Evolutionary conservation across 2,797 vertebrate species (phyloP).

Genomic region (Leontopithecus rosalia): DNA sequence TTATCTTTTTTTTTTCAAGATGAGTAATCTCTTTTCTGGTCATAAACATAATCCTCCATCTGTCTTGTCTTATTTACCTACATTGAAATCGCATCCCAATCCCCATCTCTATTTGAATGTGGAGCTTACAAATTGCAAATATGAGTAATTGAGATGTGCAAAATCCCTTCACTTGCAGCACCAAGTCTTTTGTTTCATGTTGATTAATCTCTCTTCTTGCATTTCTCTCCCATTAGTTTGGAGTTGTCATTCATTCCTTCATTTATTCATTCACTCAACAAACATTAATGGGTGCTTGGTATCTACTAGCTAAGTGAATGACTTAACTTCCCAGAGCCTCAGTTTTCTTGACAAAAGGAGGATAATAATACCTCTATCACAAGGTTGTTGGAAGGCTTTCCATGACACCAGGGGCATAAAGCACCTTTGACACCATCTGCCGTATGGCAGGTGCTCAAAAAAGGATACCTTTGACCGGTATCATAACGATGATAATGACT

Average conservation of each 20-base stretch:
- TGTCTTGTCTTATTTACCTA: neutral
- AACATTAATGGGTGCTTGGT: neutral
- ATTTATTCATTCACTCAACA: neutral
- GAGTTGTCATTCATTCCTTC: neutral
- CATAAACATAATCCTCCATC: neutral
- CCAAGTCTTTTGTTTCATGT: neutral
- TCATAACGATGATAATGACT: neutral
- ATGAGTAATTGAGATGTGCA: neutral
- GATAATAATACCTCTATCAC: neutral
- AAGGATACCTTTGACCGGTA: neutral
- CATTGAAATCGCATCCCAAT: neutral
- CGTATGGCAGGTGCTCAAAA: neutral
- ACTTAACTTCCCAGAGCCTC: neutral
- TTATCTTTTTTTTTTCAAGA: neutral
- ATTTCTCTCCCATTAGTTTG: neutral
- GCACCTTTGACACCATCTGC: neutral
- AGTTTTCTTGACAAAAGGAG: neutral
- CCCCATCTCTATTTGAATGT: neutral
- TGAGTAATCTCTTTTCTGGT: neutral
- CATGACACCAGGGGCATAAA: neutral
- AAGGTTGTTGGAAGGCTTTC: neutral
- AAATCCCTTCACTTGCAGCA: neutral
- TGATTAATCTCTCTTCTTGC: neutral
- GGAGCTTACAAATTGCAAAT: neutral
- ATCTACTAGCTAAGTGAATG: rapidly evolving